phyloP scores from a whole-genome alignment of 2,797 vertebrate genomes.

The Acrossocheilus fasciatus region DNA sequence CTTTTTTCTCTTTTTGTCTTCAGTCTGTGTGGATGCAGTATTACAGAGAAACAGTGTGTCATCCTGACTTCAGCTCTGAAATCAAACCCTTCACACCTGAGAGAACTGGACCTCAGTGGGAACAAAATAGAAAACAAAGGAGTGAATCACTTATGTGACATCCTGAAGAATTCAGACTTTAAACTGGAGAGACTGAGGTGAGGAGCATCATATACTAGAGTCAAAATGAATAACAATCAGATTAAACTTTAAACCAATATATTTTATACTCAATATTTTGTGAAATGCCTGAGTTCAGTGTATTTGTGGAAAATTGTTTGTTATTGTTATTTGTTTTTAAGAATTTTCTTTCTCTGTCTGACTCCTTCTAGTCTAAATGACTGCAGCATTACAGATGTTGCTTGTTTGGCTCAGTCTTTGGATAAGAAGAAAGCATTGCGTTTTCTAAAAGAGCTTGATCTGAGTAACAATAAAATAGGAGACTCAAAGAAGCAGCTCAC shows the following conservation, averaged over 20 bases:
- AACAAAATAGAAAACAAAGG: neutral
- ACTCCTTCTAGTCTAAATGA: neutral
- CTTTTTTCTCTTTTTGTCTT: no score
- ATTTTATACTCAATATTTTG: neutral
- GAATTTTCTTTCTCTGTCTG: neutral
- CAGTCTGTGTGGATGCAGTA: no score
- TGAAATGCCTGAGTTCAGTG: neutral
- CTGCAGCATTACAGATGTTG: neutral
- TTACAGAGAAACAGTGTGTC: no score
- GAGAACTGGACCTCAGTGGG: no score
- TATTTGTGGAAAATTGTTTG: no score
- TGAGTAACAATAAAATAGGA: neutral
- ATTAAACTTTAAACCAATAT: no score
- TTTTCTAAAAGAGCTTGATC: neutral
- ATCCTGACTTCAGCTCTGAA: no score
- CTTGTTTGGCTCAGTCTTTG: neutral
- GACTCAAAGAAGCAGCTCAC: fast-evolving
- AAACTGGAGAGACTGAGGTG: neutral
- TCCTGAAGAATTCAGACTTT: neutral
- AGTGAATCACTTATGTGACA: neutral
- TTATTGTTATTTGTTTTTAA: neutral
- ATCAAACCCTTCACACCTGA: no score
- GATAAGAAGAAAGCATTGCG: neutral
- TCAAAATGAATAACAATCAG: no score
- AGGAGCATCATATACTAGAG: no score